These are phyloP conservation scores for Lithosia quadra DNA, from an alignment of 2,888 invertebrate genomes.

Conservation along the genomic window DNA sequence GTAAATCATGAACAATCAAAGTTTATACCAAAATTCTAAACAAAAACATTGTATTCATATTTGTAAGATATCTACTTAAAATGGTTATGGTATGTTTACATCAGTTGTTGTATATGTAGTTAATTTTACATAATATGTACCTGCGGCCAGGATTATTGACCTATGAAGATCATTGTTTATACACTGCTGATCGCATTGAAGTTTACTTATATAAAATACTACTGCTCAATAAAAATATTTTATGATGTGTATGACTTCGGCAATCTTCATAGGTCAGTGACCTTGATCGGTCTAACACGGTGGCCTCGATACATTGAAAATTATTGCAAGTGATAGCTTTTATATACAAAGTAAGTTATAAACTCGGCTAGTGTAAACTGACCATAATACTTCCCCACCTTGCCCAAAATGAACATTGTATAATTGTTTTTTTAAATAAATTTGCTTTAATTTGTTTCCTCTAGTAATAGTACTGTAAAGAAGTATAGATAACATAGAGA, in stretches of 20 bases:
- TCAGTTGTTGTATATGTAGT: conserved; percentile 14
- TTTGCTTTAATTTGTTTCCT: conserved; percentile 49
- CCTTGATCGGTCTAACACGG: not conserved
- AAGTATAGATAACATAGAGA: conserved; percentile 73
- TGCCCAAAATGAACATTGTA: conserved; percentile 45
- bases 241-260: not conserved
- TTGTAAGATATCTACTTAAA: conserved; percentile 34
- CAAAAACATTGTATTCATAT: conserved; percentile 42
- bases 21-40: conserved; percentile 47
- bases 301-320: not conserved
- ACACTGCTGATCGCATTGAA: not conserved
- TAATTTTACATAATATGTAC: not conserved
- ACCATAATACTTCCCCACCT: conserved; percentile 48
- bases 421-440: conserved; percentile 31
- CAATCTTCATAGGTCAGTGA: not conserved
- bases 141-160: not conserved
- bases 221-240: conserved; percentile 2
- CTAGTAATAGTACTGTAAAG: conserved; percentile 60
- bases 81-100: conserved; percentile 29
- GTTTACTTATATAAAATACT: not conserved
- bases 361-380: conserved; percentile 27
- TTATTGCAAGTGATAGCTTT: not conserved
- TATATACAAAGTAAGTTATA: conserved; percentile 5
- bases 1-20: conserved; percentile 39
- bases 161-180: too few relatives aligned